Conservation (phyloP, 2,797 vertebrate genomes). For the Acrossocheilus wenchowensis region DNA sequence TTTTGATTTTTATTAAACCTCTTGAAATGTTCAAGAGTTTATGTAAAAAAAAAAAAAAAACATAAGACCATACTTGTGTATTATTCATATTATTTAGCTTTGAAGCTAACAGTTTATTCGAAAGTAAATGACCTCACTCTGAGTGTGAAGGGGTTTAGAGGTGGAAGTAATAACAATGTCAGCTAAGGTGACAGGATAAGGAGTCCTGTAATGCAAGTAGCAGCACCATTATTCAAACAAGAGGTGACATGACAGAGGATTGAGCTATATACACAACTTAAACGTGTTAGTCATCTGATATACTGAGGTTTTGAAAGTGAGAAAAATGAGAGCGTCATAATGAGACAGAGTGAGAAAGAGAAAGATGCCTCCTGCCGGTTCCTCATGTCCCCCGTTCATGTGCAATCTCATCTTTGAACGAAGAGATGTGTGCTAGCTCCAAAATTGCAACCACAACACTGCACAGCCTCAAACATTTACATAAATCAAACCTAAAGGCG, state of each 20-base stretch:
- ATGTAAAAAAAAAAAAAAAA: not conserved
- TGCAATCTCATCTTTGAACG: not conserved
- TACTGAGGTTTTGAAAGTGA: slow-evolving; percentile 7
- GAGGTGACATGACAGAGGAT: slow-evolving; percentile 55
- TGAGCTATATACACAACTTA: slow-evolving; percentile 49
- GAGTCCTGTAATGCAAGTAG: slow-evolving; percentile 48
- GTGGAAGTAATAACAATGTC: slow-evolving; percentile 44
- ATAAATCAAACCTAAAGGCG: slow-evolving; percentile 28
- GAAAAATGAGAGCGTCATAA: slow-evolving; percentile 21
- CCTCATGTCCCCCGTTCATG: not conserved
- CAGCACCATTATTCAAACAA: slow-evolving; percentile 60
- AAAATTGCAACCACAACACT: not conserved
- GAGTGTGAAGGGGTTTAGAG: slow-evolving; percentile 16
- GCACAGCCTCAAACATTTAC: slow-evolving; percentile 11
- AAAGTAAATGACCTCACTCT: slow-evolving; percentile 22
- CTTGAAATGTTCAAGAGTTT: not conserved
- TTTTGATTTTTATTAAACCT: not conserved
- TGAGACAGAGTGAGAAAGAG: not conserved
- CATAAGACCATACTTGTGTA: not conserved
- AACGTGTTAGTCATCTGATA: slow-evolving; percentile 53
- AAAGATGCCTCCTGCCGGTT: slow-evolving; percentile 7
- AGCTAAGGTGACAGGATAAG: slow-evolving; percentile 46
- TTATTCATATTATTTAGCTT: not conserved
- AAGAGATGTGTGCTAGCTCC: not conserved
- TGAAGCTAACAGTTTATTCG: not conserved